Base-by-base conservation (phyloP, 2,888 invertebrate species). In the Saturnia pavonia region DNA sequence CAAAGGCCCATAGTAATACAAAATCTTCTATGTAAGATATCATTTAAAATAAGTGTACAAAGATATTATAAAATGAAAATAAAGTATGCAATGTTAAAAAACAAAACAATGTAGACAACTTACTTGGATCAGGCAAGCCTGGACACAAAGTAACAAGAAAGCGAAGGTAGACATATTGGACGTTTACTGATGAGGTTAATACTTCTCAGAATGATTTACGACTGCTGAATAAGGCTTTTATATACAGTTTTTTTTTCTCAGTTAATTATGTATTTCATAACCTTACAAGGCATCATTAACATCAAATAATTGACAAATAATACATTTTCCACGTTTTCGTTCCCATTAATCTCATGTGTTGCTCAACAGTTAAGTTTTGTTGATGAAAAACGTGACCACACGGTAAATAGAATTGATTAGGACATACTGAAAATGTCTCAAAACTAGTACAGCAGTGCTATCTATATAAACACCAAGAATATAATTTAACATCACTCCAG, bases 351-450 rank as follows among this genome's bases (percentile, higher is more conserved):
- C 25, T 60, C 12, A 27, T 6, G 14, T 27, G 12, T 25, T 14
- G 12, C 12, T 27, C 25, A 11, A 60, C 4, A 27, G 9, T 27
- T 60, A 27, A 14, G 25, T 25, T 14, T 27, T 60, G 27, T 27
- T 60, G 14, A 3, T 27, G 57, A 25, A 60, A 60, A 14, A 60
- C 57, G 57, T 60, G 57, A 60, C 22, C 54, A 19, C 3, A 11
- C 12, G 9, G 12, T 12, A 25, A 57, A 57, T 25, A 57, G 1
- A 57, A 25, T 25, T 57, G 25, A 51, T 51, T 19, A 77, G 74
- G 72, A 74, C 72, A 72, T 51, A 43, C n/a, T n/a, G 0, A n/a
- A 51, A 51, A n/a, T 51, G 4, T n/a, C 6, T 57, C 57, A 9
- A 25, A 57, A 57, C 25, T 25, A 25, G 25, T 25, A n/a, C 25